Conservation (phyloP, 2,888 invertebrate species). For the Zaprionus lineosus region DNA sequence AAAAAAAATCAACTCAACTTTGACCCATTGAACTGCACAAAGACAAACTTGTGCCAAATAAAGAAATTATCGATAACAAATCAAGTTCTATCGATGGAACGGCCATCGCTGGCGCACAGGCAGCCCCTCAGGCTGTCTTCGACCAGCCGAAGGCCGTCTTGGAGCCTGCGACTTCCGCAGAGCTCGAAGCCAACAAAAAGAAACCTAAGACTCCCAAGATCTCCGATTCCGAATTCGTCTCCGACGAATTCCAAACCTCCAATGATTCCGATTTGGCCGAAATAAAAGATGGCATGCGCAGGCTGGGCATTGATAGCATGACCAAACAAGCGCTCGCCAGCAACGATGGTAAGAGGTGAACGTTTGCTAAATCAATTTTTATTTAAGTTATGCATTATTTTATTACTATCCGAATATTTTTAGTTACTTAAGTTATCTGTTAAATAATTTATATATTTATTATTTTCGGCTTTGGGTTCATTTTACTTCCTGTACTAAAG, state of each 20-base stretch:
- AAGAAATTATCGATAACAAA: slow-evolving; percentile 28
- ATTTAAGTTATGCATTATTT: slow-evolving; percentile 29
- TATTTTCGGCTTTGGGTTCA: no score
- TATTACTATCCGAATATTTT: slow-evolving; percentile 21
- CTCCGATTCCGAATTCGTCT: slow-evolving; percentile 88
- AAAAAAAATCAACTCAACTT: slow-evolving; percentile 37
- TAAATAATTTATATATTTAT: no score
- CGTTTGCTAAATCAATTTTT: slow-evolving; percentile 33
- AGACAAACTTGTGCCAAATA: slow-evolving; percentile 41
- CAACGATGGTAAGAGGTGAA: slow-evolving; percentile 82
- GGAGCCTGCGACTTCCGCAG: slow-evolving; percentile 20
- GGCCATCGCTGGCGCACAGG: slow-evolving; percentile 13
- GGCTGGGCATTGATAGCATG: slow-evolving; percentile 86
- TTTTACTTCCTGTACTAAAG: no score
- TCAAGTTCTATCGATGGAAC: slow-evolving; percentile 23
- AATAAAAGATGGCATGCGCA: slow-evolving; percentile 89
- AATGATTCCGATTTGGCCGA: slow-evolving; percentile 87
- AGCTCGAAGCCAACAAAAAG: slow-evolving; percentile 11
- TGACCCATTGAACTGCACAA: slow-evolving; percentile 27
- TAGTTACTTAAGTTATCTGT: slow-evolving; percentile 10
- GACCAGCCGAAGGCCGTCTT: slow-evolving; percentile 52
- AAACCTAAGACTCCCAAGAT: slow-evolving; percentile 48
- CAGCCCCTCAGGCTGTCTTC: slow-evolving; percentile 37
- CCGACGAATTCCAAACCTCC: slow-evolving; percentile 87
- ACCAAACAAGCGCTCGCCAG: slow-evolving; percentile 83